These are phyloP conservation scores for Eupithecia pulchellata DNA, from an alignment of 2,888 invertebrate species.

Conservation along the genomic window DNA sequence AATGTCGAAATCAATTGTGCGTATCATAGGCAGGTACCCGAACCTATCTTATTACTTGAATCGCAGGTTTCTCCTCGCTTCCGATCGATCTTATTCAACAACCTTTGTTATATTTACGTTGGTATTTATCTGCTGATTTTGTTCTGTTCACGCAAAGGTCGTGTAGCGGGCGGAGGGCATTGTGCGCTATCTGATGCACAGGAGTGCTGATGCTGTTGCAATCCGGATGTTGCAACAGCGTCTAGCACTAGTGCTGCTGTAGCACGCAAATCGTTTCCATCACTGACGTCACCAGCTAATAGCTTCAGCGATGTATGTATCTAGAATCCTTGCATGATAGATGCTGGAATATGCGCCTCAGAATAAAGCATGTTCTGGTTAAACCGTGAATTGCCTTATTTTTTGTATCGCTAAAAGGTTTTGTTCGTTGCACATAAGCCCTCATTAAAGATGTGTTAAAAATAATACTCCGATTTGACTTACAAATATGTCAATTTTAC, in stretches of 20 bases:
- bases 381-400: not conserved
- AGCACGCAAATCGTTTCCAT: not conserved
- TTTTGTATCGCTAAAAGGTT: not conserved
- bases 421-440: not conserved
- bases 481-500: not conserved
- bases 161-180: not conserved
- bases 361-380: not conserved
- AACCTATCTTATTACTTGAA: slow-evolving; percentile 10
- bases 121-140: not conserved
- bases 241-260: not conserved
- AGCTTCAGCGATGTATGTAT: not conserved
- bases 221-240: too few relatives aligned
- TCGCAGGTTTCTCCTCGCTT: slow-evolving; percentile 23
- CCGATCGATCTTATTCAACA: slow-evolving; percentile 11
- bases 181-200: not conserved
- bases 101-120: not conserved
- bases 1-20: slow-evolving; percentile 31
- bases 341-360: not conserved
- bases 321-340: not conserved
- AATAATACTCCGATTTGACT: not conserved
- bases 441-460: not conserved
- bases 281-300: not conserved
- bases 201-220: not conserved
- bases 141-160: not conserved
- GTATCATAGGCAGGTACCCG: too few relatives aligned